Conservation (phyloP, 2,113 vertebrate genomes). For the Macroglossus sobrinus region DNA sequence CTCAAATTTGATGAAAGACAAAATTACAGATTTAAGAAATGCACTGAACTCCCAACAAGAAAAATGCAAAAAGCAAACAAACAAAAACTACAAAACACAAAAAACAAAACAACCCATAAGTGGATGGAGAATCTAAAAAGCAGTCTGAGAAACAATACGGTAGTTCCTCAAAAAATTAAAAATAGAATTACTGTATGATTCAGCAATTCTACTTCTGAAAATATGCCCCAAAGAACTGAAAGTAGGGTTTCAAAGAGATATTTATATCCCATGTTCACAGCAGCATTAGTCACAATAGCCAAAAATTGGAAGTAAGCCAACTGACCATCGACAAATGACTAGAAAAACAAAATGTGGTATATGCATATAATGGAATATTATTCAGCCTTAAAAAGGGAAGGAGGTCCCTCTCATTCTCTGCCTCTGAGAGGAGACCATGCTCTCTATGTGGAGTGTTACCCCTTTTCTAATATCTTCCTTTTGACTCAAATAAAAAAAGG, state of each 20-base stretch:
- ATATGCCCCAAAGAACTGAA: neutral
- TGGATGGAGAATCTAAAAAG: neutral
- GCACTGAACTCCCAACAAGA: neutral
- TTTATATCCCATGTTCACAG: neutral
- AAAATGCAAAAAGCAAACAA: neutral
- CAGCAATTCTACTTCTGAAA: neutral
- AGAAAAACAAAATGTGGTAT: neutral
- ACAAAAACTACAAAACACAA: neutral
- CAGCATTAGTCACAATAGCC: neutral
- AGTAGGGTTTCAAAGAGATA: neutral
- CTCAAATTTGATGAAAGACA: neutral
- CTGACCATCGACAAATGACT: neutral
- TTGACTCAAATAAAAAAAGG: no score
- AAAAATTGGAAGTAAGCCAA: neutral
- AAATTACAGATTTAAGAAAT: neutral
- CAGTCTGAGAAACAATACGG: neutral
- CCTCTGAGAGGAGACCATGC: no score
- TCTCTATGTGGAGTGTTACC: no score
- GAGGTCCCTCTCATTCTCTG: no score
- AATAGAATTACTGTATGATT: neutral
- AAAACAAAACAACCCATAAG: neutral
- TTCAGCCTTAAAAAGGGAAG: neutral
- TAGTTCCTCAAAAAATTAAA: neutral
- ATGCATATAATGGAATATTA: neutral
- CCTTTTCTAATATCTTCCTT: no score